A percentile compares a stretch with the other conserved stretches of the same genome.
Evolutionary conservation across 2,888 invertebrate genomes (phyloP).

Genomic region (Synergus umbraculus): DNA sequence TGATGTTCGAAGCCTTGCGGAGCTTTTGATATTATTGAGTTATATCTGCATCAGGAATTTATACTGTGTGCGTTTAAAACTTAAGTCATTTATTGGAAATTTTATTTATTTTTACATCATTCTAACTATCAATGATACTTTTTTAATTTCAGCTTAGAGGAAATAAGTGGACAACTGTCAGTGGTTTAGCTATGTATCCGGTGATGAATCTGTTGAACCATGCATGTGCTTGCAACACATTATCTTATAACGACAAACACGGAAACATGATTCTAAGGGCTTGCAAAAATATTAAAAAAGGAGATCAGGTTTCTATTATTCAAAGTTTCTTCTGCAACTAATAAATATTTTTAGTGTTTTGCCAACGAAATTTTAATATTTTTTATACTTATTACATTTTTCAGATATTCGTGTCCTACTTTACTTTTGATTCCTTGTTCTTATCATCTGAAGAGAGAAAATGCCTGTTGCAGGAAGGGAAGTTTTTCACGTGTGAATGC

Average conservation of each 20-base stretch:
- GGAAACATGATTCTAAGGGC: slow-evolving; percentile 1
- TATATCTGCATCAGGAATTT: not conserved
- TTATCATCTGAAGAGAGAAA: not conserved
- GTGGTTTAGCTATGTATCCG: not conserved
- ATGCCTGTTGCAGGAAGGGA: not conserved
- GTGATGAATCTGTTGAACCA: not conserved
- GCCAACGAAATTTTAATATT: no score
- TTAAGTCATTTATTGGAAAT: no score
- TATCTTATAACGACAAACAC: not conserved
- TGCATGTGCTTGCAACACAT: not conserved
- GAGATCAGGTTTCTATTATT: slow-evolving; percentile 2
- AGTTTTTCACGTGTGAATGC: not conserved
- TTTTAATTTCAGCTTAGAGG: not conserved
- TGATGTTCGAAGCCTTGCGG: not conserved
- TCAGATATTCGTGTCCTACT: not conserved
- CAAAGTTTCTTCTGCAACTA: not conserved
- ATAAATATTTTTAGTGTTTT: no score
- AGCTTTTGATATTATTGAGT: not conserved
- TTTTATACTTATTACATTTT: not conserved
- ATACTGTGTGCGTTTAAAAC: not conserved
- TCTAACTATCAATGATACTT: not conserved
- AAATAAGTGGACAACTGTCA: not conserved
- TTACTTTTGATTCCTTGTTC: not conserved
- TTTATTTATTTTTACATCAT: not conserved
- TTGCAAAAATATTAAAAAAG: slow-evolving; percentile 6